A percentile compares a stretch with the other conserved stretches of the same genome.
Evolutionary conservation across 2,888 invertebrate species (phyloP).

Genomic region (Melanostoma mellinum): DNA sequence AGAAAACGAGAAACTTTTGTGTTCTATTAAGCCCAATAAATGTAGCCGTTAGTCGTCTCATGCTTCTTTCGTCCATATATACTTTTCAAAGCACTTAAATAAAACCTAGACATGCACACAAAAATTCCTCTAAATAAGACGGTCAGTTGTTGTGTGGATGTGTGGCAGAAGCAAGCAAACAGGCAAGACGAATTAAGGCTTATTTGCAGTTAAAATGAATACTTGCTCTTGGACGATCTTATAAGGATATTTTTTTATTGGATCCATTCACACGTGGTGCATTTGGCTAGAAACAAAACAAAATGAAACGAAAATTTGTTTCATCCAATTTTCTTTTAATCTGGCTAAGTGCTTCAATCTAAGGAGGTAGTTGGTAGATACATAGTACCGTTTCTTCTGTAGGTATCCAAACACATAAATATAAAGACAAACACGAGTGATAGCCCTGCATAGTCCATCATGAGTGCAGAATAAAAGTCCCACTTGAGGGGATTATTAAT

Average conservation of each 20-base stretch:
- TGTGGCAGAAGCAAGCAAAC: neutral
- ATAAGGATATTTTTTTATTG: slow-evolving; percentile 39
- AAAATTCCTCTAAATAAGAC: slow-evolving; percentile 5
- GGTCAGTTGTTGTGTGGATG: slow-evolving; percentile 8
- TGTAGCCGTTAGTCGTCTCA: slow-evolving; percentile 26
- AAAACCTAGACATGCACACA: slow-evolving; percentile 2
- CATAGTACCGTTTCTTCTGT: neutral
- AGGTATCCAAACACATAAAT: neutral
- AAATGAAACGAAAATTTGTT: slow-evolving; percentile 23
- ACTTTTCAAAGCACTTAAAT: slow-evolving; percentile 12
- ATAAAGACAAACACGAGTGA: neutral
- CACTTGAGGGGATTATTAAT: too few relatives aligned
- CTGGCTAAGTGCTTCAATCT: slow-evolving; percentile 51
- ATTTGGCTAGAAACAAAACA: slow-evolving; percentile 25
- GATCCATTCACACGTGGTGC: slow-evolving; percentile 64
- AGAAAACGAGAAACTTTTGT: slow-evolving; percentile 51
- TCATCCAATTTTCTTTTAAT: slow-evolving; percentile 45
- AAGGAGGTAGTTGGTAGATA: slow-evolving; percentile 39
- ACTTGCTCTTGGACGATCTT: neutral
- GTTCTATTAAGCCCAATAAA: slow-evolving; percentile 61
- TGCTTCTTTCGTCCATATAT: slow-evolving; percentile 15
- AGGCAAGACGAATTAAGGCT: slow-evolving; percentile 43
- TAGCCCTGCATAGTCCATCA: too few relatives aligned
- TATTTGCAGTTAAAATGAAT: slow-evolving; percentile 41
- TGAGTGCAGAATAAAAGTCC: too few relatives aligned